Conservation (phyloP, 2,888 invertebrate species). For the Rhingia rostrata region DNA sequence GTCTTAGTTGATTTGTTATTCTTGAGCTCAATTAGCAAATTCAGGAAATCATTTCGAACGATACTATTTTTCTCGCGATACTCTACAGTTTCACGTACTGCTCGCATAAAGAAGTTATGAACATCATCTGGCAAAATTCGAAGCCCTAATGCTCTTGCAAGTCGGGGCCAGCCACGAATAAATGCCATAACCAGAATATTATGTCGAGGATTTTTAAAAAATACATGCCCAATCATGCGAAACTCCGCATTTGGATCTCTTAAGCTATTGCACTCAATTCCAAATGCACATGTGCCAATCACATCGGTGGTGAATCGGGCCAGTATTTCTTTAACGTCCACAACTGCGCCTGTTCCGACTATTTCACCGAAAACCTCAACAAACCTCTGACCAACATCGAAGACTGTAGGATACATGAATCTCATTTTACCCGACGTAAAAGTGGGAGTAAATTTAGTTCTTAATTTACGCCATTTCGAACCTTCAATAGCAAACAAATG, state of each 20-base stretch:
- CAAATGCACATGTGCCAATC: slow-evolving; percentile 84
- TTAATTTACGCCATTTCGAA: too few species aligned
- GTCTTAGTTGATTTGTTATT: slow-evolving; percentile 80
- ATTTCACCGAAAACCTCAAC: slow-evolving; percentile 76
- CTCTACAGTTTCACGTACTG: slow-evolving; percentile 81
- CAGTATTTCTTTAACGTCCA: slow-evolving; percentile 82
- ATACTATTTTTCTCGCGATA: slow-evolving; percentile 80
- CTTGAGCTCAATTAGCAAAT: slow-evolving; percentile 84
- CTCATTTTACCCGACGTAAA: too few species aligned
- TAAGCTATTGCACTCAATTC: slow-evolving; percentile 83
- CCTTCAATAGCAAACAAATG: too few species aligned
- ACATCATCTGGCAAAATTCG: slow-evolving; percentile 77
- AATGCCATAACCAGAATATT: slow-evolving; percentile 45
- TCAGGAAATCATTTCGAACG: slow-evolving; percentile 84
- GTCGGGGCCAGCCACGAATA: slow-evolving; percentile 75
- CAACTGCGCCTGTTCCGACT: slow-evolving; percentile 34
- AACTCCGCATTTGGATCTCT: slow-evolving; percentile 81
- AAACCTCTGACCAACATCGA: slow-evolving; percentile 78
- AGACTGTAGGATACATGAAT: too few species aligned
- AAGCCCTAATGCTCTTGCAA: slow-evolving; percentile 77
- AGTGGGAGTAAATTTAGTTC: too few species aligned
- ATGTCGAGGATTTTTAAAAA: slow-evolving; percentile 67
- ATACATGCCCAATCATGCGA: slow-evolving; percentile 78
- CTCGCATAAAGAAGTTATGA: slow-evolving; percentile 79
- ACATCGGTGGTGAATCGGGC: slow-evolving; percentile 84